A percentile compares a stretch with the other conserved stretches of the same genome.
phyloP scores from a whole-genome alignment of 2,888 invertebrate species.

The Hydroisotoma schaefferi region DNA sequence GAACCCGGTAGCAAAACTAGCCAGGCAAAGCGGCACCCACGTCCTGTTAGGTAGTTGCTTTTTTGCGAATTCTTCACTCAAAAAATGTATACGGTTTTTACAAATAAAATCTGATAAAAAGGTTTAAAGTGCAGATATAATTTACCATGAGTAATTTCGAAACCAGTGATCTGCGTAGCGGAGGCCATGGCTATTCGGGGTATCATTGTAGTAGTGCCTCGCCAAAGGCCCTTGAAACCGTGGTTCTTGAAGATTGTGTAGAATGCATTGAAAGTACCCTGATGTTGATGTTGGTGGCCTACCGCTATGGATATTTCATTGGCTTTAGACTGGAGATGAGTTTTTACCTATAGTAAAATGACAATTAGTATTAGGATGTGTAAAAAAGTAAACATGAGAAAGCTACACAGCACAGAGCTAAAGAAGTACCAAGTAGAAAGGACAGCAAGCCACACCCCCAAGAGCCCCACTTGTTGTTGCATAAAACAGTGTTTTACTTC shows the following conservation, averaged over 20 bases:
- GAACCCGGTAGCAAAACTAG: slow-evolving; percentile 73
- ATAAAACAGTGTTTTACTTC: slow-evolving; percentile 62
- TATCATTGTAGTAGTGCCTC: slow-evolving; percentile 70
- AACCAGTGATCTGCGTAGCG: slow-evolving; percentile 76
- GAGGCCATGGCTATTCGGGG: slow-evolving; percentile 76
- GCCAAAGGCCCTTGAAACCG: slow-evolving; percentile 67
- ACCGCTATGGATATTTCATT: slow-evolving; percentile 70
- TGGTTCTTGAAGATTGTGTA: slow-evolving; percentile 52
- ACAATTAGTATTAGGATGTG: not conserved
- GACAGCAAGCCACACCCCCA: slow-evolving; percentile 77
- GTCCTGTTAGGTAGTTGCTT: slow-evolving; percentile 57
- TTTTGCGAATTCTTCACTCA: slow-evolving; percentile 28
- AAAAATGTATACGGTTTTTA: not conserved
- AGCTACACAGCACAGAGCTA: not conserved
- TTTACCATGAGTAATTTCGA: slow-evolving; percentile 53
- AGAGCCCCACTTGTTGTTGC: slow-evolving; percentile 74
- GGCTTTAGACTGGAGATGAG: slow-evolving; percentile 71
- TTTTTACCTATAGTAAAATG: slow-evolving; percentile 63
- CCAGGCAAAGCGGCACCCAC: slow-evolving; percentile 65
- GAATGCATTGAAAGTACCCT: slow-evolving; percentile 65
- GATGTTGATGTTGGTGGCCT: slow-evolving; percentile 77
- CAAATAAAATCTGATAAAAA: not conserved
- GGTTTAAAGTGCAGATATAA: not conserved
- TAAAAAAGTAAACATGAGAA: not conserved
- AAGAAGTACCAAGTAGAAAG: slow-evolving; percentile 71